Conservation (phyloP, 2,113 vertebrate species). For the Phainopepla nitens region DNA sequence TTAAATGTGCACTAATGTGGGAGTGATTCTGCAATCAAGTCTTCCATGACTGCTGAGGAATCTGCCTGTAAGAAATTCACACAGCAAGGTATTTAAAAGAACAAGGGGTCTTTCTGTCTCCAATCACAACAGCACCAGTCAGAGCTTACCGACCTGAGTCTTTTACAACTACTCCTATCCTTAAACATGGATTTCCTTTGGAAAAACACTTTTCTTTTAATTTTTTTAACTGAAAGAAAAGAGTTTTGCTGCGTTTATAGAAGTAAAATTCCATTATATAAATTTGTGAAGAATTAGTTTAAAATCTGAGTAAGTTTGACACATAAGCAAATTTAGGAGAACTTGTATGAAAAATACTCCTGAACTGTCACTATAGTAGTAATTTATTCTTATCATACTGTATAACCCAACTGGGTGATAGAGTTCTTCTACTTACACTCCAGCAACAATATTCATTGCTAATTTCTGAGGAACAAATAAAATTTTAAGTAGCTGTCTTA, state of each 20-base stretch:
- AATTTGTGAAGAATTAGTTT: neutral
- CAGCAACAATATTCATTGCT: neutral
- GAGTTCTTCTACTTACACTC: neutral
- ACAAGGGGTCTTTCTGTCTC: neutral
- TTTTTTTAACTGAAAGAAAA: conserved; percentile 32
- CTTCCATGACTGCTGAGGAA: neutral
- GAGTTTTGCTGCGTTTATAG: neutral
- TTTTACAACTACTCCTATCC: neutral
- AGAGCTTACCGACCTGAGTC: neutral
- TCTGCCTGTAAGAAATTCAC: neutral
- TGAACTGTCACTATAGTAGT: neutral
- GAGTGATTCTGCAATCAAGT: neutral
- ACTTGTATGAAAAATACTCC: neutral
- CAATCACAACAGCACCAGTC: neutral
- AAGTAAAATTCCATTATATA: neutral
- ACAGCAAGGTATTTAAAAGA: neutral
- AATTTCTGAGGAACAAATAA: neutral
- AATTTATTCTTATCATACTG: neutral
- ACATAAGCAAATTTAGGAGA: neutral
- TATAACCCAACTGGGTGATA: neutral
- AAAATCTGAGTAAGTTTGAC: neutral
- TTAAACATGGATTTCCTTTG: neutral
- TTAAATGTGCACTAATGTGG: neutral
- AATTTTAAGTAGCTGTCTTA: neutral
- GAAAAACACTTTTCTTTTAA: conserved; percentile 4